These are phyloP conservation scores for Tenthredo scrophulariae DNA, from an alignment of 2,888 invertebrate genomes.

Conservation along the genomic window DNA sequence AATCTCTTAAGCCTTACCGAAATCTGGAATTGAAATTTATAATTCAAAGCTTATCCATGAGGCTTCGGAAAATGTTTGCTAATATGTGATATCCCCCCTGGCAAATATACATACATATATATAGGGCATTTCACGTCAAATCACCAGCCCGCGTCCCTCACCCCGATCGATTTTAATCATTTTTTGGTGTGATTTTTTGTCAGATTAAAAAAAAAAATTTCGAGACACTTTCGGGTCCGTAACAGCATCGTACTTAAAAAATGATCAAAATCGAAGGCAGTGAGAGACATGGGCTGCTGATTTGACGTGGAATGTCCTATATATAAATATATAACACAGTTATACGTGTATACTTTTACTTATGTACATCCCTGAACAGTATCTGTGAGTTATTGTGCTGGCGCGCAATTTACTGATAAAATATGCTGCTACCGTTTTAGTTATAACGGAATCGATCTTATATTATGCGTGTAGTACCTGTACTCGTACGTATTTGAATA, in stretches of 20 bases:
- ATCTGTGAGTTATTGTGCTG: conserved; percentile 22
- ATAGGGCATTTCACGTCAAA: too few species aligned
- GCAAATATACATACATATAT: conserved; percentile 6
- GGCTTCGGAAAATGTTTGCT: conserved; percentile 44
- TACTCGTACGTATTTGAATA: conserved; percentile 23
- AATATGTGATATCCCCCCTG: conserved; percentile 38
- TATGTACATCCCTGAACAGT: not conserved
- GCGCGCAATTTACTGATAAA: not conserved
- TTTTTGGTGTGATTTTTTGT: too few species aligned
- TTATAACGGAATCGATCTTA: conserved; percentile 18
- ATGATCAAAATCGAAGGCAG: too few species aligned
- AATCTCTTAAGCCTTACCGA: conserved; percentile 30
- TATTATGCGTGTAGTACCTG: not conserved
- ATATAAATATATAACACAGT: too few species aligned
- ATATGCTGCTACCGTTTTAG: not conserved
- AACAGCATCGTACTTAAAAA: too few species aligned
- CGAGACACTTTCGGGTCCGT: too few species aligned
- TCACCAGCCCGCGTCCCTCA: too few species aligned
- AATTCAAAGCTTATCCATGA: conserved; percentile 41
- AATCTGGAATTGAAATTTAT: conserved; percentile 48
- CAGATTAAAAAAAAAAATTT: too few species aligned
- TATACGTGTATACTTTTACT: not conserved
- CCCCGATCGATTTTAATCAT: too few species aligned
- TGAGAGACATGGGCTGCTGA: too few species aligned
- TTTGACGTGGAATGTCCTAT: too few species aligned